A percentile compares a stretch with the other conserved stretches of the same genome.
phyloP scores from a whole-genome alignment of 2,113 vertebrate species.

The Rhineura floridana region DNA sequence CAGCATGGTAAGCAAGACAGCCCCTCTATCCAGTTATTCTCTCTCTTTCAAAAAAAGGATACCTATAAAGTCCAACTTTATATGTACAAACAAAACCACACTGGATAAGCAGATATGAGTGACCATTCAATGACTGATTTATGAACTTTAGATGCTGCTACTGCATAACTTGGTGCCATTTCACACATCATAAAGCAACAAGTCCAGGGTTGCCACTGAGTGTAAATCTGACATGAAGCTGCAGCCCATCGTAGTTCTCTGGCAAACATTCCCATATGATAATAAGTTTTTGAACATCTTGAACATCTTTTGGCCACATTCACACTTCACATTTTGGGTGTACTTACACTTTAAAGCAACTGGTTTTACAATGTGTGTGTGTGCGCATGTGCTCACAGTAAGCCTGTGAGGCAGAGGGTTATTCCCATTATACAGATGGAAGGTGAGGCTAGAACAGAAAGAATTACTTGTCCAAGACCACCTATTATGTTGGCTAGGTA shows the following conservation, averaged over 20 bases:
- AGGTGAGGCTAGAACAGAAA: not conserved
- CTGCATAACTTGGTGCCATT: not conserved
- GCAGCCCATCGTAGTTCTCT: not conserved
- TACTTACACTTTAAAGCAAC: not conserved
- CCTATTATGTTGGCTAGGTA: not conserved
- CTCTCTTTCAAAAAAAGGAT: not conserved
- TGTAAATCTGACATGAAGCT: not conserved
- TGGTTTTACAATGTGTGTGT: not conserved
- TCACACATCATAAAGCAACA: not conserved
- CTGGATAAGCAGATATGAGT: not conserved
- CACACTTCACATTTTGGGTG: no score
- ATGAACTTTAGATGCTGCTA: not conserved
- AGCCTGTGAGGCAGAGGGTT: not conserved
- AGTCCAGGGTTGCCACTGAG: not conserved
- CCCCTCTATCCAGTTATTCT: not conserved
- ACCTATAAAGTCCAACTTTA: not conserved
- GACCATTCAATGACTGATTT: not conserved
- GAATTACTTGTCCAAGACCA: not conserved
- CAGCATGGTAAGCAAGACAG: not conserved
- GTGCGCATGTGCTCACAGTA: not conserved
- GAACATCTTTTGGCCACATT: no score
- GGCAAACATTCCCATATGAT: not conserved
- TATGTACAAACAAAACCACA: not conserved
- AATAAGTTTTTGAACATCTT: not conserved
- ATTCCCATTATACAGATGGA: not conserved